Base-by-base conservation (phyloP, 2,888 invertebrate genomes). In the Meta bourneti region DNA sequence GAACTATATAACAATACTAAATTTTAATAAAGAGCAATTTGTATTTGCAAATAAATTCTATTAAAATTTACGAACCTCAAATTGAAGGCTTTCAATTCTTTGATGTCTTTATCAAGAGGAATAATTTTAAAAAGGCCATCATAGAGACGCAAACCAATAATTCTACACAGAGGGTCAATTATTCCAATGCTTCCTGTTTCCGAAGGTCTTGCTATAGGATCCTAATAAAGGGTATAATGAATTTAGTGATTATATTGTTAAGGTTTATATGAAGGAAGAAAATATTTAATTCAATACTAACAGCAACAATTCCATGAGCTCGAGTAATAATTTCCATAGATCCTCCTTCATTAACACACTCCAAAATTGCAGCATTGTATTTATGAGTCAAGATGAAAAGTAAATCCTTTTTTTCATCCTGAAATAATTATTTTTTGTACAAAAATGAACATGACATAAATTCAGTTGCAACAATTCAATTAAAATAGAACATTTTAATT, bases 81-180 rank as follows among this genome's bases (percentile, higher is more conserved):
- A 94, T 96, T 96, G 94, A 98, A 98, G 84, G 99, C 98, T 95
- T 98, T 98, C 51, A 99, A 95, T 95, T 99, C 99, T 93, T 97
- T 97, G 93, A 98, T 98, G 94, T 98, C 98, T 94, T 97, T 97
- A 94, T 99, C 98, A 93, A 99, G 95, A 0, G 99, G 99, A 94
- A 99, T 99, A 92, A 99, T 98, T 95, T 99, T 99, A 94, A 99
- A 98, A 13, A 99, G 96, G 1, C 99, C 99, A 96, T 99, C 99
- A 95, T 99, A 99, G 0, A 99, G 95, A 93, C 99, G 96, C 93
- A 99, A 96, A 8, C 99, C 99, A 94, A 99, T 99, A 1, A 99
- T 97, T 94, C 99, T 96, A 9, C 98, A 98, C 95, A 98, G 97
- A 0, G 99, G 99, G 95, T 99, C 99, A 93, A 99, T 98, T 0